Base-by-base conservation (phyloP, 1,140 invertebrate species). In the Potamilus streckersoni region DNA sequence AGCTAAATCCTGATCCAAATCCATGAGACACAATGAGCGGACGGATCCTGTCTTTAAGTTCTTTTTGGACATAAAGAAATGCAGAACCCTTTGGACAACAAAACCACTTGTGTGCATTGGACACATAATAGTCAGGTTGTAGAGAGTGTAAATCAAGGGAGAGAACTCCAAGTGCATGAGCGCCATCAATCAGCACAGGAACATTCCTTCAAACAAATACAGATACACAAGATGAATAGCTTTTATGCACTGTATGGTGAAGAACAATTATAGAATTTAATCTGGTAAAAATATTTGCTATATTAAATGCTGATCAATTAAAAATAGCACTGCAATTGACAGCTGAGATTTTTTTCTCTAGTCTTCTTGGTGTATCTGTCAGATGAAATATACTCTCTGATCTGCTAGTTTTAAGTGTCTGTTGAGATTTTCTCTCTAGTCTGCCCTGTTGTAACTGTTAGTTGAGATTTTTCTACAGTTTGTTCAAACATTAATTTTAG, bases 81-180 rank as follows among this genome's bases (percentile, higher is more conserved):
- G 87, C 89, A 67, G 80, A 80, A 38, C 89, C 88, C 79, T 89
- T 89, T 2, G 86, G 86, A 69, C 79, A 81, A 74, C 85, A 89
- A 23, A 90, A 83, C 89, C 89, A 90, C 79, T 90, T 90, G 76
- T 90, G 89, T 38, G 82, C 83, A 83, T 89, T 89, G 31, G 87
- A 85, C 0, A 87, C 82, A 77, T 89, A 89, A 75, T 81, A 89
- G 62, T 89, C 88, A 60, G 85, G 78, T 63, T 83, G 75, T 20
- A 88, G 73, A n/a, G 73, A 56, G 15, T 23, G 64, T 15, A 89
- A 67, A 65, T 86, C 66, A 14, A 89, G 67, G 57, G 76, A 68
- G 15, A 88, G 63, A 56, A 79, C 69, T 58, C 88, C 88, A 27
- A 90, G 71, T 12, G 83, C 85, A 84, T 90, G 89, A 31, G 89